These are phyloP conservation scores for Bombus impatiens DNA, from an alignment of 1,140 invertebrate species.

Conservation along the genomic window DNA sequence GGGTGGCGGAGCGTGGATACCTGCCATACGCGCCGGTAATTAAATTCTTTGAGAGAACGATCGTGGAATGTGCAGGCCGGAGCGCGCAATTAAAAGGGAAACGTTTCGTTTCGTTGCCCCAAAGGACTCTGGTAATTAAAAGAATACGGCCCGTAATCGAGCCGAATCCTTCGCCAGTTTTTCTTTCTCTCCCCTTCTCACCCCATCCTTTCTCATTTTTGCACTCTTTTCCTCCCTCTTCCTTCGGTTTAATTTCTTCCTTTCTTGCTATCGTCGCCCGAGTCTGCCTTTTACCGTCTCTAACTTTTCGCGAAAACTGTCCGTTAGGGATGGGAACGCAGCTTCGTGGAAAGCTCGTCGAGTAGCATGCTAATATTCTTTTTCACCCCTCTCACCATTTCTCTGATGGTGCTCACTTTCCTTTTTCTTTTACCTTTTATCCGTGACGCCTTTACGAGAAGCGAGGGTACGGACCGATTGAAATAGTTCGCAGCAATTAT, in stretches of 20 bases:
- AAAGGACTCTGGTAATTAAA: conserved; percentile 80
- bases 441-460: conserved; percentile 70
- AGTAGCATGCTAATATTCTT: conserved; percentile 78
- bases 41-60: conserved; percentile 82
- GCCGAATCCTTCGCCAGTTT: conserved; percentile 63
- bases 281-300: conserved; percentile 20
- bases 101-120: conserved; percentile 77
- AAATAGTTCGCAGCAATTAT: conserved; percentile 80
- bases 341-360: conserved; percentile 65
- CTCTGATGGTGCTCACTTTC: neutral
- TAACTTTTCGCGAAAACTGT: conserved; percentile 29
- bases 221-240: neutral
- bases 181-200: conserved; percentile 25
- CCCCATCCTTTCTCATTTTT: neutral
- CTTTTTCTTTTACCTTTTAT: conserved; percentile 18
- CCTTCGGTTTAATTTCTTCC: conserved; percentile 34
- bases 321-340: conserved; percentile 48
- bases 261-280: conserved; percentile 8
- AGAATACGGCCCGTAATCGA: conserved; percentile 80
- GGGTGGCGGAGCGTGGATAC: conserved; percentile 59
- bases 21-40: conserved; percentile 76
- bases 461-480: conserved; percentile 65
- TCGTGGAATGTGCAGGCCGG: conserved; percentile 78
- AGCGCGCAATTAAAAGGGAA: conserved; percentile 81
- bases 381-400: conserved; percentile 57